Percentiles rank a stretch among this genome's conserved stretches.
Conservation (phyloP, 1,140 invertebrate genomes). For the Monomorium pharaonis region DNA sequence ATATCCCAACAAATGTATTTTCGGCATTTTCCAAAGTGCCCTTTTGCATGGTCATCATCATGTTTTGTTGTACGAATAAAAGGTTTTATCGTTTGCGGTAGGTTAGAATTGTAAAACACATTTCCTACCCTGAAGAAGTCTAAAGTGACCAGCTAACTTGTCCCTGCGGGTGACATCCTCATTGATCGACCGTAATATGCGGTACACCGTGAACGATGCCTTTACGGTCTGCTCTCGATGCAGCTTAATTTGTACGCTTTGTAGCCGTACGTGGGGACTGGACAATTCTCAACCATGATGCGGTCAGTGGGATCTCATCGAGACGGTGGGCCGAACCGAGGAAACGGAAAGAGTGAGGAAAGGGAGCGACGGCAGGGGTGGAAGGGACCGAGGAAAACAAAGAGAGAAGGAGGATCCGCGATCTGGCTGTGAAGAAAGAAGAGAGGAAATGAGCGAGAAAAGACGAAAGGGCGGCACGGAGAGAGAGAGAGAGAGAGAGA, state of each 20-base stretch:
- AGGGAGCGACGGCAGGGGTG: slow-evolving; percentile 23
- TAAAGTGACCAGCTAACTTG: background rate
- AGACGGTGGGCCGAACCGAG: slow-evolving; percentile 58
- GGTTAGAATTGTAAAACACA: background rate
- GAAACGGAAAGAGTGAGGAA: slow-evolving; percentile 20
- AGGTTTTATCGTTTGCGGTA: background rate
- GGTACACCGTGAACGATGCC: slow-evolving; percentile 79
- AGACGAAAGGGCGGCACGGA: slow-evolving; percentile 40
- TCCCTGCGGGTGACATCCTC: slow-evolving; percentile 53
- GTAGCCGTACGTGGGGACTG: slow-evolving; percentile 72
- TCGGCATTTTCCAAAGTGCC: no score
- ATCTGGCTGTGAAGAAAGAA: background rate
- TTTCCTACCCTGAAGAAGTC: background rate
- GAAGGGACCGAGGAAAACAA: background rate
- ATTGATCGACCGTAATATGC: slow-evolving; percentile 79
- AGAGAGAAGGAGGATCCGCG: slow-evolving; percentile 16
- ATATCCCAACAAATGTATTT: no score
- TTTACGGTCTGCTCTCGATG: slow-evolving; percentile 68
- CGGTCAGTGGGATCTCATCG: slow-evolving; percentile 58
- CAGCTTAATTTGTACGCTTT: slow-evolving; percentile 83
- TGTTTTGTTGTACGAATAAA: no score
- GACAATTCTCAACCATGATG: slow-evolving; percentile 40
- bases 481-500: slow-evolving; percentile 76
- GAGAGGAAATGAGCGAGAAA: slow-evolving; percentile 49
- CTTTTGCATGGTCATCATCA: no score